A percentile compares a stretch with the other conserved stretches of the same genome.
Conservation (phyloP, 1,140 invertebrate genomes). For the Cryptotermes secundus region DNA sequence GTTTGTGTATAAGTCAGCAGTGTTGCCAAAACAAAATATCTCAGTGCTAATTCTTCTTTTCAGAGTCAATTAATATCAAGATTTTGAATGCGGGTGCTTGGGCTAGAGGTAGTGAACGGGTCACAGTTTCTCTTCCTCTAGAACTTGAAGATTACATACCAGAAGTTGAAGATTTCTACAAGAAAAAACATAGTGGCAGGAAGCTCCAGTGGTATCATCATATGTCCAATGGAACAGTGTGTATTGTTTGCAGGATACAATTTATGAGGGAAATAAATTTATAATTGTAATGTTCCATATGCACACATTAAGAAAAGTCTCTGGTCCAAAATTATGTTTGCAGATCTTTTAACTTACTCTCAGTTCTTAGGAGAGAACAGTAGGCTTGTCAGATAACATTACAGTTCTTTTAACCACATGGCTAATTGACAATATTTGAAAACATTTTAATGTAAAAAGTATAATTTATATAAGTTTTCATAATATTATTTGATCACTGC, state of each 20-base stretch:
- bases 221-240: constrained; percentile 96
- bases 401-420: too few species aligned
- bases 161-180: constrained; percentile 93
- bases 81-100: constrained; percentile 99
- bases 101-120: constrained; percentile 90
- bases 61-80: constrained; percentile 80
- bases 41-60: constrained; percentile 23
- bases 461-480: too few species aligned
- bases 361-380: too few species aligned
- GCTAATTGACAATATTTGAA: too few species aligned
- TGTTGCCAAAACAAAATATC: neutral
- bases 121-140: constrained; percentile 92
- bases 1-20: too few species aligned
- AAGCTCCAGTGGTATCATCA: constrained; percentile 99
- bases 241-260: constrained; percentile 31
- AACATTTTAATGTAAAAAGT: too few species aligned
- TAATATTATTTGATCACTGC: too few species aligned
- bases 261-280: neutral
- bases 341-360: too few species aligned
- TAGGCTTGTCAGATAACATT: too few species aligned
- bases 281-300: too few species aligned
- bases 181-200: constrained; percentile 95
- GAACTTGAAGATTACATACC: constrained; percentile 98
- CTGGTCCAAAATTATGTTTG: too few species aligned
- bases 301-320: too few species aligned